A percentile compares a stretch with the other conserved stretches of the same genome.
Conservation (phyloP, 2,888 invertebrate species). For the Ligdia adustata region DNA sequence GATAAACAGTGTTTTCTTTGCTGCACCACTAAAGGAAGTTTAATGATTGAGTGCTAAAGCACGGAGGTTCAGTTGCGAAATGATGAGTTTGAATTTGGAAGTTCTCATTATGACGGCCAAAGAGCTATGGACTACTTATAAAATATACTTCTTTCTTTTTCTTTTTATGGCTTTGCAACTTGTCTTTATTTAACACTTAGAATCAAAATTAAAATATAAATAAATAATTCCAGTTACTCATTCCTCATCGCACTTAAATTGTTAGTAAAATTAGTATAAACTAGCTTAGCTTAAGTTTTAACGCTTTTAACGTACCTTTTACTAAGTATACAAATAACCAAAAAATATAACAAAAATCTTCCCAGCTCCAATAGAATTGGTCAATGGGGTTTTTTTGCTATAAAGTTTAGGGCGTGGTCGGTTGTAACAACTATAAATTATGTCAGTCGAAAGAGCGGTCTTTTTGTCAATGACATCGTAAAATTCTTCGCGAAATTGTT, state of each 20-base stretch:
- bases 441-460: conserved; percentile 24
- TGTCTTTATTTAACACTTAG: too few species aligned
- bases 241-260: too few species aligned
- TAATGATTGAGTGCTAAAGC: conserved; percentile 68
- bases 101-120: too few species aligned
- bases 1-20: conserved; percentile 71
- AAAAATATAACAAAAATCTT: conserved; percentile 10
- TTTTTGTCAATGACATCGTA: conserved; percentile 16
- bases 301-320: too few species aligned
- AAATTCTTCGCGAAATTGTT: conserved; percentile 11
- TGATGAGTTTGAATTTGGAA: conserved; percentile 12
- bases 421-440: conserved; percentile 35
- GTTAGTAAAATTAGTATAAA: too few species aligned
- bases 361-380: conserved; percentile 14
- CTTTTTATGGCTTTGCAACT: too few species aligned
- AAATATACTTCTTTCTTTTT: too few species aligned
- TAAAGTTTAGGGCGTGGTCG: conserved; percentile 35
- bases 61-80: conserved; percentile 4
- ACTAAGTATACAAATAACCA: conserved; percentile 8
- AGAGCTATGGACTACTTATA: too few species aligned
- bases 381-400: conserved; percentile 32
- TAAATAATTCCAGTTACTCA: too few species aligned
- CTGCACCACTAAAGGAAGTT: conserved; percentile 64
- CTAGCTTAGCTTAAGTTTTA: too few species aligned
- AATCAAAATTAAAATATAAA: too few species aligned